Percentiles rank a stretch among this genome's conserved stretches.
Conservation (phyloP, 1,140 invertebrate species). For the Drosophila pandora region DNA sequence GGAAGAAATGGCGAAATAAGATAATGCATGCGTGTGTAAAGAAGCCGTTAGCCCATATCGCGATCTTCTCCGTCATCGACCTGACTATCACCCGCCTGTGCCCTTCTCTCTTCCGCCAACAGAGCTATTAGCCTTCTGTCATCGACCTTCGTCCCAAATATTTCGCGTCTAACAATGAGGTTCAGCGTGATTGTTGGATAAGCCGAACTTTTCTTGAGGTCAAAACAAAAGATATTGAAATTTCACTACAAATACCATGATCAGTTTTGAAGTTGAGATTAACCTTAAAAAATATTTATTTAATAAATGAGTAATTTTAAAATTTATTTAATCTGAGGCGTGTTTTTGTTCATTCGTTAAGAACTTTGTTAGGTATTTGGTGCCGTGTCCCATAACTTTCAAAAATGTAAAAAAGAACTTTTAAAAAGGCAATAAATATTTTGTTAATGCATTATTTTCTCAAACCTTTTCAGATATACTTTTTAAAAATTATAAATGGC, state of each 20-base stretch:
- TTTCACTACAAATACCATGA: too few species aligned
- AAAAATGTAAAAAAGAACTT: too few species aligned
- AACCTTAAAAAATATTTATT: too few species aligned
- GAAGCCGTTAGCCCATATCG: not conserved
- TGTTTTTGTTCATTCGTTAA: not conserved
- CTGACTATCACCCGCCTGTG: not conserved
- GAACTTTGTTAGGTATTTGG: not conserved
- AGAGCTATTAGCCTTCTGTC: slow-evolving; percentile 49
- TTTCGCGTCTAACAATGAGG: slow-evolving; percentile 12
- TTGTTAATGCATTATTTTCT: not conserved
- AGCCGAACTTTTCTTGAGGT: too few species aligned
- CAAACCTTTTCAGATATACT: not conserved
- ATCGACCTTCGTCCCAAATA: slow-evolving; percentile 73
- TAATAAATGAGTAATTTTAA: too few species aligned
- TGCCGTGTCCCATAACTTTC: too few species aligned
- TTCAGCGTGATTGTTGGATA: not conserved
- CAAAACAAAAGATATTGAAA: slow-evolving; percentile 1
- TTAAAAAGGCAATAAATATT: not conserved
- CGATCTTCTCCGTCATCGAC: slow-evolving; percentile 1
- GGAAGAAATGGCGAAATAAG: not conserved
- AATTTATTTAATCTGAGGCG: too few species aligned
- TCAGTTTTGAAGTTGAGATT: too few species aligned
- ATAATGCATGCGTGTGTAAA: not conserved
- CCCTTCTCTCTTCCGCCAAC: not conserved
- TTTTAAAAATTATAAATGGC: not conserved